Evolutionary conservation across 1,140 invertebrate species (phyloP).

Genomic region (Pogonus chalceus): DNA sequence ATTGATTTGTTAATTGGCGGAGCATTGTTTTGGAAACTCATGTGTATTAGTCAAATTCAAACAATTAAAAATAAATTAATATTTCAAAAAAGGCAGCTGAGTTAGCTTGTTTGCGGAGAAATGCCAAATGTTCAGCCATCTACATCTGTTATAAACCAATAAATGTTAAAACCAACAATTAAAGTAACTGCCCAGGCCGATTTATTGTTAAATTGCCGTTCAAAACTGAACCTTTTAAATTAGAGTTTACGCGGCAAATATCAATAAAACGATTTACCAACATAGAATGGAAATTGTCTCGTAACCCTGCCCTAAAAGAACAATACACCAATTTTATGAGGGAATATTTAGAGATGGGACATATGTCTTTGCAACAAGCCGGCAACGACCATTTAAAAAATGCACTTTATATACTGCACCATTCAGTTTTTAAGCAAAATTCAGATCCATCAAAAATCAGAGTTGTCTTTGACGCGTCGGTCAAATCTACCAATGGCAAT

Average conservation of each 20-base stretch:
- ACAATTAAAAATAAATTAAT: no score
- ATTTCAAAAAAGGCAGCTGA: constrained; percentile 10
- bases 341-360: constrained; percentile 24
- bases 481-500: constrained; percentile 23
- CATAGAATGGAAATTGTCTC: no score
- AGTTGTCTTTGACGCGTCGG: constrained; percentile 33
- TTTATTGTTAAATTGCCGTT: no score
- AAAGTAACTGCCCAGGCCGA: background rate
- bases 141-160: constrained; percentile 4
- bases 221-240: background rate
- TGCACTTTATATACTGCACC: constrained; percentile 31
- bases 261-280: no score
- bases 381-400: constrained; percentile 3
- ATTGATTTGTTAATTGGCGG: no score
- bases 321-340: constrained; percentile 22
- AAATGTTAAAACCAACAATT: background rate
- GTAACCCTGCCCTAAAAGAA: background rate
- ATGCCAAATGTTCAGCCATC: background rate
- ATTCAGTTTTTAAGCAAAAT: no score
- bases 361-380: constrained; percentile 19
- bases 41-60: constrained; percentile 7
- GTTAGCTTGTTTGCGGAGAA: background rate
- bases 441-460: constrained; percentile 30
- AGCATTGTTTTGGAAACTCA: constrained; percentile 11
- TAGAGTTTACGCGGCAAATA: background rate